Conservation (phyloP, 1,140 invertebrate species). For the Drosophila lowei region DNA sequence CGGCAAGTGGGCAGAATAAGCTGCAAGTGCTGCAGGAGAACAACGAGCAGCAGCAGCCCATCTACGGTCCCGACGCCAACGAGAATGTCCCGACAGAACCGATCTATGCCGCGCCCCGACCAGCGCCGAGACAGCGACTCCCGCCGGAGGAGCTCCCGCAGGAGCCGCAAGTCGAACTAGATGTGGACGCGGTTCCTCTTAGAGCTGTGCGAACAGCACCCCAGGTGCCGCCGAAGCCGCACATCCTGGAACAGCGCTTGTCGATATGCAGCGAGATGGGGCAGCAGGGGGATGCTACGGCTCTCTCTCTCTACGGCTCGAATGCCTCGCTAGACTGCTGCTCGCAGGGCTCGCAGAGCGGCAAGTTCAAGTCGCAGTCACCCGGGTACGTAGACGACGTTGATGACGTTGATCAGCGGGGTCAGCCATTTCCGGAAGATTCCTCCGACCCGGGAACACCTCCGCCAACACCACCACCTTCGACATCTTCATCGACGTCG, state of each 20-base stretch:
- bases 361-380: constrained; percentile 77
- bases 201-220: constrained; percentile 45
- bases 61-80: constrained; percentile 74
- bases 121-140: constrained; percentile 65
- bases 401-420: constrained; percentile 3
- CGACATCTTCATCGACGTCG: too few relatives aligned
- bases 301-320: constrained; percentile 51
- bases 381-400: constrained; percentile 75
- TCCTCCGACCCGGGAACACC: constrained; percentile 7
- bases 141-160: background rate
- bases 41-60: constrained; percentile 51
- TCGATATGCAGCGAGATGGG: constrained; percentile 74
- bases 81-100: constrained; percentile 66
- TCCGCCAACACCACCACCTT: background rate
- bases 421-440: constrained; percentile 4
- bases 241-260: constrained; percentile 45
- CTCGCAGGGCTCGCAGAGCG: constrained; percentile 61
- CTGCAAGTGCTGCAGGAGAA: constrained; percentile 56
- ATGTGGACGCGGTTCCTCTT: background rate
- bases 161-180: background rate
- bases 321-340: constrained; percentile 63
- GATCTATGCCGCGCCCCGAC: constrained; percentile 58
- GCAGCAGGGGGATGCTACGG: constrained; percentile 16
- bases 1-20: constrained; percentile 52
- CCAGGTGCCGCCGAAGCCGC: constrained; percentile 52